Percentiles rank a stretch among this genome's conserved stretches.
These are phyloP conservation scores for Synergus umbraculus DNA, from an alignment of 2,888 invertebrate species.

Conservation along the genomic window DNA sequence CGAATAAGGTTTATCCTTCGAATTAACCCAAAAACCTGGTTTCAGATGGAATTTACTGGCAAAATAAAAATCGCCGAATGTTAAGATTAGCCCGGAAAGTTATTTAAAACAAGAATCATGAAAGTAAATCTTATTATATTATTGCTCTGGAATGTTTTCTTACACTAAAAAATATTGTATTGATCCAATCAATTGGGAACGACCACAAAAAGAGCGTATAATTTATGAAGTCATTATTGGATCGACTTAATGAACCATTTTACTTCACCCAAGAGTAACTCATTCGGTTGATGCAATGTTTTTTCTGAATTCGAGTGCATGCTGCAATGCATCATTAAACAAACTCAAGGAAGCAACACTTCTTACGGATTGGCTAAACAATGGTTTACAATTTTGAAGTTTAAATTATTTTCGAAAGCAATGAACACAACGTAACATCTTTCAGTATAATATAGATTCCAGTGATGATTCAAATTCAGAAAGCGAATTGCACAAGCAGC, in stretches of 20 bases:
- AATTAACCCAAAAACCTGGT: conserved; percentile 23
- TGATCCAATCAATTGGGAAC: background rate
- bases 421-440: background rate
- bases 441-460: background rate
- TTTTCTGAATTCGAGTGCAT: background rate
- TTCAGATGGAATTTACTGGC: conserved; percentile 10
- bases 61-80: background rate
- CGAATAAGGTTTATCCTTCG: background rate
- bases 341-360: background rate
- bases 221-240: background rate
- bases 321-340: background rate
- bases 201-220: background rate
- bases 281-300: background rate
- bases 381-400: background rate
- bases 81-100: background rate
- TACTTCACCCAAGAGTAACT: background rate
- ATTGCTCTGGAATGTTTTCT: background rate
- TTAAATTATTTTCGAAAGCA: background rate
- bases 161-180: background rate
- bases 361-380: background rate
- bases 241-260: background rate
- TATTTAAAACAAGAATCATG: conserved; percentile 4
- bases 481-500: background rate
- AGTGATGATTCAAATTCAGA: background rate
- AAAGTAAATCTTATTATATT: background rate